These are phyloP conservation scores for Zosterops japonicus DNA, from an alignment of 2,113 vertebrate genomes.

Conservation along the genomic window DNA sequence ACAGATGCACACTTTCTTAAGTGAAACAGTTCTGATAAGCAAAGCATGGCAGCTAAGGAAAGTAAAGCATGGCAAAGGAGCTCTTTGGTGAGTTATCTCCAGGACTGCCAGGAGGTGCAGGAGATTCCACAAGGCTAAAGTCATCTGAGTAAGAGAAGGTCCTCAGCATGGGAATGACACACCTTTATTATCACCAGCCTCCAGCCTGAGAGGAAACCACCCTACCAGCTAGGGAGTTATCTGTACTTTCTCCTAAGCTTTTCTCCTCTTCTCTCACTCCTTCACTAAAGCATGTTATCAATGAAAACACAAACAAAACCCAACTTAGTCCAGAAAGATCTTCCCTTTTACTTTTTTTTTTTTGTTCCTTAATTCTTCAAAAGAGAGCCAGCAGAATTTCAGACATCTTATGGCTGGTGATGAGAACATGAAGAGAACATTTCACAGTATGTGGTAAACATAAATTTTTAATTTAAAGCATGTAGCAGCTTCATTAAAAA, in stretches of 20 bases:
- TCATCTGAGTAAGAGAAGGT: slow-evolving; percentile 16
- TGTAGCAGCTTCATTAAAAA: not conserved
- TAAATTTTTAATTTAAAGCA: slow-evolving; percentile 30
- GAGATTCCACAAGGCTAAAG: slow-evolving; percentile 53
- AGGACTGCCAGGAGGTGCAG: not conserved
- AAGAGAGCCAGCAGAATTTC: not conserved
- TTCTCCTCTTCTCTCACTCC: slow-evolving; percentile 24
- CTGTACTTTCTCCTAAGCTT: not conserved
- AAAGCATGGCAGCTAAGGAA: not conserved
- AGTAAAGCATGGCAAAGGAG: not conserved
- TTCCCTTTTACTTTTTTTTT: not conserved
- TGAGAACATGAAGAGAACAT: not conserved
- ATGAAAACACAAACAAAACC: slow-evolving; percentile 22
- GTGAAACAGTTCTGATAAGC: slow-evolving; percentile 9
- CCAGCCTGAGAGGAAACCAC: not conserved
- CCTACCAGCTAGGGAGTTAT: not conserved
- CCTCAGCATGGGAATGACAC: not conserved
- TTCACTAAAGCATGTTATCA: not conserved
- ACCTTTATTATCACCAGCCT: not conserved
- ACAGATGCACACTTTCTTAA: slow-evolving; percentile 21
- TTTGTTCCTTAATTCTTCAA: not conserved
- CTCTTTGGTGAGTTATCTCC: slow-evolving; percentile 11
- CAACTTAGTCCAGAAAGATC: not conserved
- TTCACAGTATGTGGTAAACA: not conserved
- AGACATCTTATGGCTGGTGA: not conserved